A percentile compares a stretch with the other conserved stretches of the same genome.
phyloP scores from a whole-genome alignment of 1,140 invertebrate genomes.

The Harlomillsia oculata region DNA sequence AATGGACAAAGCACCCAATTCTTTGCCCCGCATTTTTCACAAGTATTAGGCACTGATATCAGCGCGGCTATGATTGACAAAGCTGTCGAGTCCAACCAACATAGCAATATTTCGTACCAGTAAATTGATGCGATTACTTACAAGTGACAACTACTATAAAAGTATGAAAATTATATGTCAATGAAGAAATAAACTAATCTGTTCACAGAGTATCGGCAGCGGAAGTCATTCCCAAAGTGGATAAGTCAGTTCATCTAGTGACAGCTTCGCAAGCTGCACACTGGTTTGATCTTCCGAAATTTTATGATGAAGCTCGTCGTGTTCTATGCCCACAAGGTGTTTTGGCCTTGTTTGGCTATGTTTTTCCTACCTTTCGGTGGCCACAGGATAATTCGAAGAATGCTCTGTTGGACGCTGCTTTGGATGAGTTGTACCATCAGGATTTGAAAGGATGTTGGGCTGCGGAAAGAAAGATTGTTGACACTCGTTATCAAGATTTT shows the following conservation, averaged over 20 bases:
- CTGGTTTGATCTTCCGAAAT: constrained; percentile 44
- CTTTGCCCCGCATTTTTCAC: constrained; percentile 40
- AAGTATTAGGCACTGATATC: constrained; percentile 42
- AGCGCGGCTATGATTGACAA: constrained; percentile 40
- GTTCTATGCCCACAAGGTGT: constrained; percentile 42
- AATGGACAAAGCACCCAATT: constrained; percentile 44
- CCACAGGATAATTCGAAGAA: constrained; percentile 4
- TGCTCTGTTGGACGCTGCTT: constrained; percentile 4
- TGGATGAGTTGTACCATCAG: constrained; percentile 20
- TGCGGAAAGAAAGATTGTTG: constrained; percentile 24
- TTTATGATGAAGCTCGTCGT: constrained; percentile 43
- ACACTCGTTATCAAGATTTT: constrained; percentile 20
- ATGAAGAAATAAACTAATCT: too few species aligned
- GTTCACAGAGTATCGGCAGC: constrained; percentile 19
- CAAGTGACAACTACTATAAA: not conserved
- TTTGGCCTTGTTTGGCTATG: constrained; percentile 38
- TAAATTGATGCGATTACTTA: not conserved
- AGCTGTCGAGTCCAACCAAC: constrained; percentile 30
- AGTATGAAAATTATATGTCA: too few species aligned
- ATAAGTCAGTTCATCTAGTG: constrained; percentile 39
- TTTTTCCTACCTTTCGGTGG: constrained; percentile 6
- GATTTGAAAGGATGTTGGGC: constrained; percentile 28
- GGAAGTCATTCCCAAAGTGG: constrained; percentile 39
- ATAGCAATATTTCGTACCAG: constrained; percentile 6
- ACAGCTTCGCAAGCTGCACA: constrained; percentile 38